A percentile compares a stretch with the other conserved stretches of the same genome.
Evolutionary conservation across 2,797 vertebrate genomes (phyloP).

Genomic region (Telmatherina bonti): DNA sequence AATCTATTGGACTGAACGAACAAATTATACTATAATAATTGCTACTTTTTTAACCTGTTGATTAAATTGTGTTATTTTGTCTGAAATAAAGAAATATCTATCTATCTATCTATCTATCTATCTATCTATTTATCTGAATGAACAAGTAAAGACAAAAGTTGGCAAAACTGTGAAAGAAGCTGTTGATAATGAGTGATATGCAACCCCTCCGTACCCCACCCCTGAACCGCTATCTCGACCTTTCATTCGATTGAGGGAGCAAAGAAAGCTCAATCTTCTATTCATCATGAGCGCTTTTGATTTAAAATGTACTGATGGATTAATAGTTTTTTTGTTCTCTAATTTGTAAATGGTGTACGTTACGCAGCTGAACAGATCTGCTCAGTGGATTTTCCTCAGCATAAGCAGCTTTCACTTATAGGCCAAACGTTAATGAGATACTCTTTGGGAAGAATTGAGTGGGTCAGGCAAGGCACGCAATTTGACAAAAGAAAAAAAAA

Average conservation of each 20-base stretch:
- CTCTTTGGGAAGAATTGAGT: constrained; percentile 41
- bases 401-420: constrained; percentile 45
- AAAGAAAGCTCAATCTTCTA: constrained; percentile 8
- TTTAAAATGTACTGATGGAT: constrained; percentile 60
- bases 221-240: background rate
- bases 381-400: constrained; percentile 37
- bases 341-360: constrained; percentile 67
- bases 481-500: constrained; percentile 5
- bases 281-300: constrained; percentile 32
- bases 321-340: constrained; percentile 54
- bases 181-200: constrained; percentile 7
- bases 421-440: constrained; percentile 69
- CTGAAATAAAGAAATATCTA: too few species aligned
- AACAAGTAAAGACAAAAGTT: background rate
- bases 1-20: background rate
- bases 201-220: background rate
- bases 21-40: too few species aligned
- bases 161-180: constrained; percentile 8
- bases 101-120: too few species aligned
- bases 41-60: too few species aligned
- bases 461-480: constrained; percentile 15
- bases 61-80: too few species aligned
- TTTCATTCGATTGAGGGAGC: constrained; percentile 13
- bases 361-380: constrained; percentile 50
- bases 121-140: too few species aligned